Conservation (phyloP, 2,113 vertebrate genomes). For the Malurus melanocephalus region DNA sequence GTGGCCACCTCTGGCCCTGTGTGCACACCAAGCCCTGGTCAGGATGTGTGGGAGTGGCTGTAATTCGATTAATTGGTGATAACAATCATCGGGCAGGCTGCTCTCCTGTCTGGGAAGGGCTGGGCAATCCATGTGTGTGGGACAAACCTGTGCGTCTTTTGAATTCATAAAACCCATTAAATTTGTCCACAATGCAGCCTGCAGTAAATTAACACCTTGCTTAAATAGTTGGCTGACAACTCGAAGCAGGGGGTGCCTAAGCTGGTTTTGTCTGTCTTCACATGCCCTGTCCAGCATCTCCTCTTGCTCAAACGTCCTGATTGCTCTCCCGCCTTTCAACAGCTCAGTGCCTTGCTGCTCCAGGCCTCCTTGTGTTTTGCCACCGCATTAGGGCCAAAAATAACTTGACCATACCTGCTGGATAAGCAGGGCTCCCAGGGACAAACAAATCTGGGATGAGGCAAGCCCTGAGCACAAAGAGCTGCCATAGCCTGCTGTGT, state of each 20-base stretch:
- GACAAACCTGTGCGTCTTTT: slow-evolving; percentile 29
- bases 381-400: slow-evolving; percentile 44
- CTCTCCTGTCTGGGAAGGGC: slow-evolving; percentile 35
- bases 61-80: slow-evolving; percentile 19
- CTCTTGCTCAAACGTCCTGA: slow-evolving; percentile 57
- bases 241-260: slow-evolving; percentile 39
- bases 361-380: slow-evolving; percentile 73
- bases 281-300: slow-evolving; percentile 55
- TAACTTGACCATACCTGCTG: slow-evolving; percentile 74
- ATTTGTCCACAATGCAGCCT: background rate
- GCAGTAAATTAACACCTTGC: slow-evolving; percentile 40
- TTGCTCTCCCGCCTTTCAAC: slow-evolving; percentile 56
- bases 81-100: slow-evolving; percentile 38
- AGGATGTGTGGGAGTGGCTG: background rate
- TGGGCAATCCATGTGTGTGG: background rate
- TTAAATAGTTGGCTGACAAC: slow-evolving; percentile 53
- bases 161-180: slow-evolving; percentile 14
- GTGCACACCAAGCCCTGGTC: background rate
- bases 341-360: slow-evolving; percentile 63
- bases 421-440: slow-evolving; percentile 63
- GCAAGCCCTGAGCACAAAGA: slow-evolving; percentile 64
- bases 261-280: slow-evolving; percentile 45
- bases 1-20: background rate
- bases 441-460: slow-evolving; percentile 84
- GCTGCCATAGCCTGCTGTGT: slow-evolving; percentile 46